These are phyloP conservation scores for Uropetala carovei DNA, from an alignment of 2,888 invertebrate genomes.

Conservation along the genomic window DNA sequence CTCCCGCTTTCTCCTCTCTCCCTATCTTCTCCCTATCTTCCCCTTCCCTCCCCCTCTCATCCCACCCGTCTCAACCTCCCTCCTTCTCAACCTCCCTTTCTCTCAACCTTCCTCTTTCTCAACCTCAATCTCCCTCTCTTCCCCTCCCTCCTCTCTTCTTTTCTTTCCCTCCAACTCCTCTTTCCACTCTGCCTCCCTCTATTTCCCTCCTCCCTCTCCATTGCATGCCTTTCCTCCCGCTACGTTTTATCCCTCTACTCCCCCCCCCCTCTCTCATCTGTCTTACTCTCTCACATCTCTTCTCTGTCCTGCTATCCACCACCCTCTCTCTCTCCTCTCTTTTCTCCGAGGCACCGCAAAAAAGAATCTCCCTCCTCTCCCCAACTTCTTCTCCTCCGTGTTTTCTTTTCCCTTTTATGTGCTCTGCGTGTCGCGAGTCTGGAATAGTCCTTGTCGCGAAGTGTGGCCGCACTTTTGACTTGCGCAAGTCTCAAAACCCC, in stretches of 20 bases:
- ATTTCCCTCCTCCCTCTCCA: background rate
- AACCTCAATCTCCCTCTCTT: background rate
- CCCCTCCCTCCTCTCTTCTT: background rate
- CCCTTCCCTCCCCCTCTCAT: background rate
- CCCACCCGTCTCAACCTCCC: no score
- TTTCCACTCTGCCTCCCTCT: no score
- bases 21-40: background rate
- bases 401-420: slow-evolving; percentile 21
- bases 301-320: background rate
- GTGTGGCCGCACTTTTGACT: background rate
- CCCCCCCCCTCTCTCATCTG: no score
- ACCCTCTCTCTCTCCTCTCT: background rate
- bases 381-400: background rate
- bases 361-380: background rate
- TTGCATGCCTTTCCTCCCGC: no score
- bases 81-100: background rate
- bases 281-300: no score
- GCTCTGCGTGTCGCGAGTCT: background rate
- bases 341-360: background rate
- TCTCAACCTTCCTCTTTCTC: background rate
- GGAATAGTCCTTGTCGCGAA: slow-evolving; percentile 31
- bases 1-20: background rate
- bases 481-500: background rate
- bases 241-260: no score
- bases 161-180: background rate